A percentile compares a stretch with the other conserved stretches of the same genome.
phyloP scores from a whole-genome alignment of 2,888 invertebrate genomes.

The Melanchra persicariae region DNA sequence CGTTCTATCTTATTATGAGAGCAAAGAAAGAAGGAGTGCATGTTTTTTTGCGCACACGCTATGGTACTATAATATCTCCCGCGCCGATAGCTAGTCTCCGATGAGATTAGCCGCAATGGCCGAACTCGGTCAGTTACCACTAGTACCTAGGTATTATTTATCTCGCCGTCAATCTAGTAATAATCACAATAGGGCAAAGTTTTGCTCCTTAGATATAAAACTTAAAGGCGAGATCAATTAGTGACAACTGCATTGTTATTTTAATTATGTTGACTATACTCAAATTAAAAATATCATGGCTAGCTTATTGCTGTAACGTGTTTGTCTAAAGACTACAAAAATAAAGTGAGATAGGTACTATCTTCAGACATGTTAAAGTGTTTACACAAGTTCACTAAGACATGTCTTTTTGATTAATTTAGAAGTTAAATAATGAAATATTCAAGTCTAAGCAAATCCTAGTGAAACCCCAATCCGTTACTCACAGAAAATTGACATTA shows the following conservation, averaged over 20 bases:
- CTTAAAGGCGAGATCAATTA: background rate
- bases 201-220: background rate
- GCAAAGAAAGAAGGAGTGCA: too few species aligned
- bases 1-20: too few species aligned
- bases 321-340: background rate
- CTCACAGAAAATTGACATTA: constrained; percentile 2
- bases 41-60: too few species aligned
- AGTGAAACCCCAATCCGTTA: background rate
- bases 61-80: too few species aligned
- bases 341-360: background rate
- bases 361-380: background rate
- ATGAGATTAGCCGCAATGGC: too few species aligned
- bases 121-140: too few species aligned
- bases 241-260: background rate
- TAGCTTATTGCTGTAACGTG: background rate
- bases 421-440: too few species aligned
- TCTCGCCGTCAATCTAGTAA: background rate
- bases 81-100: too few species aligned
- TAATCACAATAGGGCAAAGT: background rate
- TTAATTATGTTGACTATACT: background rate
- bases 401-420: too few species aligned
- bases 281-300: background rate
- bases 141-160: too few species aligned
- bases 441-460: too few species aligned
- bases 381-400: too few species aligned